Percentiles rank a stretch among this genome's conserved stretches.
Conservation (phyloP, 2,113 vertebrate genomes). For the Chaetura pelagica region DNA sequence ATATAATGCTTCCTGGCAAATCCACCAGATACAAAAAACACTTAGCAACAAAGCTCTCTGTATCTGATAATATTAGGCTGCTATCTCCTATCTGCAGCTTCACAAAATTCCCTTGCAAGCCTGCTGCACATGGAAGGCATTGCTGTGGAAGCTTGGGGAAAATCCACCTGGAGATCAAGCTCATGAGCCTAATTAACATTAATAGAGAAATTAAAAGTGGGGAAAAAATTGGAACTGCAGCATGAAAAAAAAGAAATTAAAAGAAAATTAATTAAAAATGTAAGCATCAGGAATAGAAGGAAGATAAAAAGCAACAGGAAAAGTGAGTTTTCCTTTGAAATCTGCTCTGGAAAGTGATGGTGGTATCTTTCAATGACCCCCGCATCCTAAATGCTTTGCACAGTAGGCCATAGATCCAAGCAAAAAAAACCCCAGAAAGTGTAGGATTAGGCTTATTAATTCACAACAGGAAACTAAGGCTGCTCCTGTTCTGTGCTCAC, state of each 20-base stretch:
- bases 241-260: neutral
- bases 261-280: neutral
- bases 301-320: constrained; percentile 32
- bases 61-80: neutral
- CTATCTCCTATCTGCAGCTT: constrained; percentile 35
- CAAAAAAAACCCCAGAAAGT: neutral
- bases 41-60: neutral
- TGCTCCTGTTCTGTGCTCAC: neutral
- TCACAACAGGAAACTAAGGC: neutral
- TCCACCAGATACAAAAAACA: constrained; percentile 7
- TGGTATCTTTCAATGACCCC: neutral
- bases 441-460: neutral
- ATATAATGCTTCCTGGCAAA: constrained; percentile 41
- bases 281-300: neutral
- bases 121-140: constrained; percentile 48
- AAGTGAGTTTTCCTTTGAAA: neutral
- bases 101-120: constrained; percentile 45
- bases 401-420: neutral
- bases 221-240: constrained; percentile 11
- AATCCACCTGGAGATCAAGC: constrained; percentile 76
- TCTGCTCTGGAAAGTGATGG: neutral
- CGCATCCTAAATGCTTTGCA: neutral
- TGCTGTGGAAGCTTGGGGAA: constrained; percentile 70
- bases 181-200: constrained; percentile 76
- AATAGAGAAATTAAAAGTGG: constrained; percentile 74